A percentile compares a stretch with the other conserved stretches of the same genome.
phyloP scores from a whole-genome alignment of 1,140 invertebrate genomes.

The Drosophila parvula region DNA sequence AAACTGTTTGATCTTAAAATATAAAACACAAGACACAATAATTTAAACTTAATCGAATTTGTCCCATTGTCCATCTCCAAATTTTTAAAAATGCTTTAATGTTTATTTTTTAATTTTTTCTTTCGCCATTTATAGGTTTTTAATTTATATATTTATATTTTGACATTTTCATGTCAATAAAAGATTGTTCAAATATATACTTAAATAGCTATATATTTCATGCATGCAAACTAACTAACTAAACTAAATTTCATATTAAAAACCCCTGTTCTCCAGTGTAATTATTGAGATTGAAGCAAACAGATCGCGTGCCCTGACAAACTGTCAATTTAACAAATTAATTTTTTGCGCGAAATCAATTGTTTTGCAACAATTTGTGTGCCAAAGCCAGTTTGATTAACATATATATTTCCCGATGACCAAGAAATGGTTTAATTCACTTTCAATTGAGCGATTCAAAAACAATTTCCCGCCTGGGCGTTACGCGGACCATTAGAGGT shows the following conservation, averaged over 20 bases:
- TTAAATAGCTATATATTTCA: neutral
- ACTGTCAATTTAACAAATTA: slow-evolving; percentile 34
- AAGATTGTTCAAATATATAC: too few species aligned
- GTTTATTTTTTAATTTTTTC: too few species aligned
- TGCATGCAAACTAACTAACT: neutral
- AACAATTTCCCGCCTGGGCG: slow-evolving; percentile 49
- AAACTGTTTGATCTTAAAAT: too few species aligned
- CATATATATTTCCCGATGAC: slow-evolving; percentile 26
- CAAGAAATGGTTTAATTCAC: slow-evolving; percentile 32
- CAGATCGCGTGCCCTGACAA: slow-evolving; percentile 41
- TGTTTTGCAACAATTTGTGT: slow-evolving; percentile 24
- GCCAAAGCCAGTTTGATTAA: slow-evolving; percentile 38
- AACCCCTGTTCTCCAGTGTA: neutral
- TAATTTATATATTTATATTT: too few species aligned
- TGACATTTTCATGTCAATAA: neutral
- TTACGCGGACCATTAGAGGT: slow-evolving; percentile 40
- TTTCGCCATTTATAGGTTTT: too few species aligned
- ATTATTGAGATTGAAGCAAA: slow-evolving; percentile 7
- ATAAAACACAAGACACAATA: too few species aligned
- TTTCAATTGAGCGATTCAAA: slow-evolving; percentile 36
- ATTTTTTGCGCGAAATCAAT: slow-evolving; percentile 20
- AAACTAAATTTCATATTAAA: neutral
- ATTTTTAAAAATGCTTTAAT: too few species aligned
- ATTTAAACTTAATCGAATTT: too few species aligned
- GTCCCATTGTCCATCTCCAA: too few species aligned